Conservation (phyloP, 1,140 invertebrate species). For the Plutomurus gul region DNA sequence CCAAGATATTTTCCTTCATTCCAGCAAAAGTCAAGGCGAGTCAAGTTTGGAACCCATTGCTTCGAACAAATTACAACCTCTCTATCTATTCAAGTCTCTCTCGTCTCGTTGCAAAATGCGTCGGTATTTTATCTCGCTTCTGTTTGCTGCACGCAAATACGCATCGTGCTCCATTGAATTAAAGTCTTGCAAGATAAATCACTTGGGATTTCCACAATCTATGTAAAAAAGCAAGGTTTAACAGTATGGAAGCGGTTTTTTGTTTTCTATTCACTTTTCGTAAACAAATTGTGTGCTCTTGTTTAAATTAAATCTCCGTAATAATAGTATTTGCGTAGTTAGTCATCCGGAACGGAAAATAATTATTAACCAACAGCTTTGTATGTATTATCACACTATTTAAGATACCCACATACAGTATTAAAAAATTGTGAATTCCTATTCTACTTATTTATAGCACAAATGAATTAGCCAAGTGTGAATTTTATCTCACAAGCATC, state of each 20-base stretch:
- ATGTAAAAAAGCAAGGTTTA: not conserved
- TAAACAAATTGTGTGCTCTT: not conserved
- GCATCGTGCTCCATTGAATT: not conserved
- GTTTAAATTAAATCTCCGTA: not conserved
- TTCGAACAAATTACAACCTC: not conserved
- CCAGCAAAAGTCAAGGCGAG: conserved; percentile 15
- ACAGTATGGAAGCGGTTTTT: not conserved
- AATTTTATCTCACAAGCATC: no score
- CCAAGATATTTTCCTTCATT: conserved; percentile 20
- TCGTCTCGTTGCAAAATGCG: conserved; percentile 17
- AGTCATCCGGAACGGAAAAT: not conserved
- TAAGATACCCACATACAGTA: no score
- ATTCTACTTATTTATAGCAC: no score
- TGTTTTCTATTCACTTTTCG: not conserved
- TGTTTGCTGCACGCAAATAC: not conserved
- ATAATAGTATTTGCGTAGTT: not conserved
- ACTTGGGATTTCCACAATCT: not conserved
- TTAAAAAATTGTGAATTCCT: no score
- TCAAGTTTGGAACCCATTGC: not conserved
- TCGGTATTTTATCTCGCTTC: not conserved
- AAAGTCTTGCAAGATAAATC: not conserved
- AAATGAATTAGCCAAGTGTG: no score
- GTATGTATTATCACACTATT: no score
- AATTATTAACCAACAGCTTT: no score
- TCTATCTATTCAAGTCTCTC: not conserved